These are phyloP conservation scores for Nasua narica DNA, from an alignment of 2,797 vertebrate genomes.

Conservation along the genomic window DNA sequence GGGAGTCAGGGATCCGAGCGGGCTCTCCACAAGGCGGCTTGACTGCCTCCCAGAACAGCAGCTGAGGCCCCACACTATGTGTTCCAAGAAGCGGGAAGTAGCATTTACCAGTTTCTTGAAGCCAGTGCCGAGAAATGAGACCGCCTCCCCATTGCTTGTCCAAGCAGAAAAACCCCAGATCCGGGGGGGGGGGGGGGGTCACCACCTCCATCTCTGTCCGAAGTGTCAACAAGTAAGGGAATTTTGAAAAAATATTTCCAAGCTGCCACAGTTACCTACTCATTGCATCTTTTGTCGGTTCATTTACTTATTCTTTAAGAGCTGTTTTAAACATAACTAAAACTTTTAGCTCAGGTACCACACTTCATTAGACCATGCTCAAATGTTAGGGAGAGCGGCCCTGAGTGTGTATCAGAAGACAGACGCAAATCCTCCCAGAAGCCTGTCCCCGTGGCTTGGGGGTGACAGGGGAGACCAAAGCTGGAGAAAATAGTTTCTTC, in stretches of 20 bases:
- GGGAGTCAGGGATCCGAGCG: rapidly evolving
- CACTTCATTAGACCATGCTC: background rate
- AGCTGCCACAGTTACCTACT: background rate
- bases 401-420: background rate
- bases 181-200: background rate
- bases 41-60: background rate
- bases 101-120: background rate
- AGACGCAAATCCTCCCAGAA: background rate
- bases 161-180: background rate
- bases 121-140: background rate
- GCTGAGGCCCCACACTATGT: background rate
- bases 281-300: rapidly evolving
- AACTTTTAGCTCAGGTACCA: background rate
- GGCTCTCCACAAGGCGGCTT: background rate
- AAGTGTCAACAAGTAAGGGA: background rate
- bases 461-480: background rate
- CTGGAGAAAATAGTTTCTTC: background rate
- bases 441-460: background rate
- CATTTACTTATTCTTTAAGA: background rate
- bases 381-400: background rate
- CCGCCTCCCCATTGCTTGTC: too few relatives aligned
- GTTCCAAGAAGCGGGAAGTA: background rate
- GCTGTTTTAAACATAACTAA: background rate
- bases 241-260: background rate
- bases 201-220: rapidly evolving